Conservation (phyloP, 2,113 vertebrate genomes). For the Tragelaphus strepsiceros region DNA sequence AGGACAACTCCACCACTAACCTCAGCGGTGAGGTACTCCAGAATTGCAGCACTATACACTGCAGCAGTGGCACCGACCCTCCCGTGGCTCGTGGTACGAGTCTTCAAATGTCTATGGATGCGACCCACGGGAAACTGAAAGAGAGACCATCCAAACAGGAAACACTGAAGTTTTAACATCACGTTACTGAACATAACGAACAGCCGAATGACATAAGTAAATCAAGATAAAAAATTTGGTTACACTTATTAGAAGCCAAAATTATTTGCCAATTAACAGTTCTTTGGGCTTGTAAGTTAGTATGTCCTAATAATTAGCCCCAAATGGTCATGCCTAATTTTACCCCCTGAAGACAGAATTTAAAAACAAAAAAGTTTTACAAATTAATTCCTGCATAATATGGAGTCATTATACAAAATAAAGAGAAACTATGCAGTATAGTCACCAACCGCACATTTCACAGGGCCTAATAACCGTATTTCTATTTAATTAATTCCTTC, state of each 20-base stretch:
- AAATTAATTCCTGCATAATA: neutral
- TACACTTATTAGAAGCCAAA: neutral
- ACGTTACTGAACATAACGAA: neutral
- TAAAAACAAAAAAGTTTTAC: neutral
- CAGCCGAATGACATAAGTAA: neutral
- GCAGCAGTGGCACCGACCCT: constrained; percentile 98
- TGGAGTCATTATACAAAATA: too few relatives aligned
- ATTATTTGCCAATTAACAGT: neutral
- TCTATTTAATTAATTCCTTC: neutral
- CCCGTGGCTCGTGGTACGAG: constrained; percentile 96
- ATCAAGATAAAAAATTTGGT: neutral
- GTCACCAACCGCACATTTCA: neutral
- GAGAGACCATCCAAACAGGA: constrained; percentile 9
- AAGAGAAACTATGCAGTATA: neutral
- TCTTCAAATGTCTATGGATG: constrained; percentile 98
- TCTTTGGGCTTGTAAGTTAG: neutral
- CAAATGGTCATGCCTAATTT: neutral
- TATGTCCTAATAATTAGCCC: neutral
- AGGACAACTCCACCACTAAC: constrained; percentile 72
- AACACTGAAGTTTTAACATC: neutral
- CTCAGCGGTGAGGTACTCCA: constrained; percentile 98
- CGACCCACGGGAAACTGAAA: constrained; percentile 96
- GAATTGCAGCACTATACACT: constrained; percentile 97
- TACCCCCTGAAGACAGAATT: neutral
- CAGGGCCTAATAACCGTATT: neutral